Conservation (phyloP, 2,797 vertebrate genomes). For the Myripristis jacobus region DNA sequence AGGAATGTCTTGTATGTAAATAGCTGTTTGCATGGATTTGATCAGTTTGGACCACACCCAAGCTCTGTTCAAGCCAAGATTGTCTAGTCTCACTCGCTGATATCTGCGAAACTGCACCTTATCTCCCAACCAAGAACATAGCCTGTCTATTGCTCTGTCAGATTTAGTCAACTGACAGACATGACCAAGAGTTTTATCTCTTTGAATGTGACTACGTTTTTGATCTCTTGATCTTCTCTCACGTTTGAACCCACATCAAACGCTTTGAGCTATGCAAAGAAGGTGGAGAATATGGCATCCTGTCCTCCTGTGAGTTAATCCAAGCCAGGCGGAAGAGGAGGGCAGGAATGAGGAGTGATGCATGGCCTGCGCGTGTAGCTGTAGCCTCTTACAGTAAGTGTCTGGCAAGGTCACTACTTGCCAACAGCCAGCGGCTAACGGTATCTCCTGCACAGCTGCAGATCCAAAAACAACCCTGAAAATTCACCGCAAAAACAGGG, state of each 20-base stretch:
- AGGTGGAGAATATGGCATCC: constrained; percentile 53
- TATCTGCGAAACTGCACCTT: constrained; percentile 39
- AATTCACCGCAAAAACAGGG: neutral
- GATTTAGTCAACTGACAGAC: constrained; percentile 56
- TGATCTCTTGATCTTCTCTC: constrained; percentile 71
- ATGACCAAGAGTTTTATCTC: constrained; percentile 57
- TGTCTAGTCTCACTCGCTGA: constrained; percentile 24
- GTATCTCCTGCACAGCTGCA: neutral
- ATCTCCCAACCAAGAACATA: constrained; percentile 40
- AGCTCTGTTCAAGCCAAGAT: constrained; percentile 19
- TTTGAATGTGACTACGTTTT: constrained; percentile 50
- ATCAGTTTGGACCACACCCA: constrained; percentile 56
- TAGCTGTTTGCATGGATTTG: constrained; percentile 51
- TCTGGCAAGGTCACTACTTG: constrained; percentile 1
- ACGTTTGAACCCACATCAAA: constrained; percentile 73
- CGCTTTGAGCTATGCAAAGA: constrained; percentile 53
- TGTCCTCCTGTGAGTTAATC: constrained; percentile 59
- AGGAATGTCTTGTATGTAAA: constrained; percentile 60
- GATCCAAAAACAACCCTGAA: neutral
- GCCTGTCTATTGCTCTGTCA: constrained; percentile 38
- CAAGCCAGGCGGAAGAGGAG: constrained; percentile 60
- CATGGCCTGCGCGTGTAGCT: constrained; percentile 42
- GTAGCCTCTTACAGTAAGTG: constrained; percentile 2
- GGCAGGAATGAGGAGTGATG: constrained; percentile 54
- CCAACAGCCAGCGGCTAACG: constrained; percentile 16